Evolutionary conservation across 2,113 vertebrate species (phyloP), one percentile per base, ranked within the genome.

Genomic region (Pterocles burchelli): DNA sequence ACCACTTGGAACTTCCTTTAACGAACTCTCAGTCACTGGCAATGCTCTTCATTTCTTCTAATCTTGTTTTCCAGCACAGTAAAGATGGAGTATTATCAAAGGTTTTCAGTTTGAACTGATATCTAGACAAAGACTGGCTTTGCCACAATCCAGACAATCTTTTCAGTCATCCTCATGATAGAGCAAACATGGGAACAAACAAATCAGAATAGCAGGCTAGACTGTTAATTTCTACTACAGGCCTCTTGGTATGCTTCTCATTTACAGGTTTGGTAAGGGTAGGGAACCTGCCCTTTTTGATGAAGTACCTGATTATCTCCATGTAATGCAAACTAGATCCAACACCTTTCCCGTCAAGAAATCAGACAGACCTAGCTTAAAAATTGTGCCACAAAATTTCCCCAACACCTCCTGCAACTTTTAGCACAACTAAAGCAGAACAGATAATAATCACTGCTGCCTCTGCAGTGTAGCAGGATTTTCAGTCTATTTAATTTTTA

Each of bases 201-300:
- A 79, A 41, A 82, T 48, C 18, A 66, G 45, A 59, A 73, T 7
- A 90, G 17, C 19, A 92, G 57, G n/a, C 38, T 45, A 77, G 33
- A 49, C 11, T 58, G 43, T 33, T 90, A 25, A 55, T 43, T 93
- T 86, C 65, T 78, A 55, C 38, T 61, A 48, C 0, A 5, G 41
- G 54, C 20, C 43, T 46, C 70, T 68, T n/a, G 18, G 34, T 54
- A 67, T 0, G 0, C 14, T 74, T 18, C 7, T 17, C 14, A 45
- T 62, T 74, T 55, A 81, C 45, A 85, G 34, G 11, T 81, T 81
- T 55, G 48, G 1, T 66, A 79, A 46, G 9, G 84, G 55, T 3
- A 78, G 33, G 33, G 43, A 86, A 84, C 8, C 8, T 41, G 11
- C 7, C 51, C 20, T 77, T 96, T 93, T 58, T 49, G 29, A 73